Evolutionary conservation across 2,797 vertebrate genomes (phyloP).

Genomic region (Lerista edwardsae): DNA sequence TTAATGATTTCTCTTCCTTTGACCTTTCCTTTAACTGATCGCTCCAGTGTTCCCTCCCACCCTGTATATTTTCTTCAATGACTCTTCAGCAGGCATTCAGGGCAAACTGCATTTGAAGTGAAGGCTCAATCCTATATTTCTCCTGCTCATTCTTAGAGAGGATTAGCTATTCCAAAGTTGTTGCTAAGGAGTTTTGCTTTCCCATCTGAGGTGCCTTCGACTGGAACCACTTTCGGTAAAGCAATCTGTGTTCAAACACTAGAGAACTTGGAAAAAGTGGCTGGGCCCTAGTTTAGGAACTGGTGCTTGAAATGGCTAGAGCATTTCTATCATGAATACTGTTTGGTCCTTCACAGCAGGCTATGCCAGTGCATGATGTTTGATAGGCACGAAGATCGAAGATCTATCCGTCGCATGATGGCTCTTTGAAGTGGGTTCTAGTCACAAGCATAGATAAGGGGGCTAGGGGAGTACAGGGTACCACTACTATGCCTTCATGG

Average conservation of each 20-base stretch:
- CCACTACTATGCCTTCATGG: too few species aligned
- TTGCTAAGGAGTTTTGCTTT: slow-evolving; percentile 2
- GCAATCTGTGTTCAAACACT: background rate
- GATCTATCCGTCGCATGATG: background rate
- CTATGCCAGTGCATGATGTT: background rate
- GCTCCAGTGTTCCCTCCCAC: background rate
- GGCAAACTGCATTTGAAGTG: slow-evolving; percentile 12
- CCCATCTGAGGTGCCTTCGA: background rate
- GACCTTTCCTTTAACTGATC: background rate
- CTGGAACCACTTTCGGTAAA: slow-evolving; percentile 11
- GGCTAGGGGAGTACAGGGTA: too few species aligned
- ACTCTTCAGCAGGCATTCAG: background rate
- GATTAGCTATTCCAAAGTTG: slow-evolving; percentile 18
- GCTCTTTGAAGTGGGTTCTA: too few species aligned
- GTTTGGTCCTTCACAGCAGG: background rate
- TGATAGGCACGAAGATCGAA: background rate
- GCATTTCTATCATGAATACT: background rate
- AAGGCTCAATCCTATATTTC: background rate
- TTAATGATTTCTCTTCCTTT: slow-evolving; percentile 14
- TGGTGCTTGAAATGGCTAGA: background rate
- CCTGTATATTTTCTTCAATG: background rate
- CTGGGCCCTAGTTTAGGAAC: background rate
- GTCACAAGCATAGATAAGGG: too few species aligned
- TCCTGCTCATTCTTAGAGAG: background rate
- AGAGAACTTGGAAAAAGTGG: background rate